Conservation (phyloP, 2,797 vertebrate species). For the Labroides dimidiatus region DNA sequence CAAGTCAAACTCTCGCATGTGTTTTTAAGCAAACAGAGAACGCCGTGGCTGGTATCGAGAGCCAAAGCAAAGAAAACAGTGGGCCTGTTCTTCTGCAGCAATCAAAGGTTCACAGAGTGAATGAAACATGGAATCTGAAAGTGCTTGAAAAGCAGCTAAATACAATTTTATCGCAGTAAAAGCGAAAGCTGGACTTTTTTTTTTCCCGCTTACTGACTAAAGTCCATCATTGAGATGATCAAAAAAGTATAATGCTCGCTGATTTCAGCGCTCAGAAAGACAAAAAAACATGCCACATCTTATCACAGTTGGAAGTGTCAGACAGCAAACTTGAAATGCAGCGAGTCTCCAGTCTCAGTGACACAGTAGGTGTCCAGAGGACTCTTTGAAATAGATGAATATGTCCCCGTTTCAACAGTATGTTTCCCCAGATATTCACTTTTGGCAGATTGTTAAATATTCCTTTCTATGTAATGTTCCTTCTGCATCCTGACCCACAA, state of each 20-base stretch:
- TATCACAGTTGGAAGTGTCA: conserved; percentile 52
- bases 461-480: conserved; percentile 77
- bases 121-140: conserved; percentile 48
- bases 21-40: conserved; percentile 44
- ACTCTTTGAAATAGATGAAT: conserved; percentile 78
- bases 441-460: conserved; percentile 82
- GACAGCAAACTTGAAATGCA: conserved; percentile 65
- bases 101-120: conserved; percentile 57
- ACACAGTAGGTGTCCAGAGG: conserved; percentile 75
- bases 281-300: conserved; percentile 38
- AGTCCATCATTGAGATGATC: conserved; percentile 34
- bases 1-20: conserved; percentile 46
- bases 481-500: conserved; percentile 80
- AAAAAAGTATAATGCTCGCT: conserved; percentile 39
- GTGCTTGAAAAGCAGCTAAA: conserved; percentile 32
- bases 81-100: conserved; percentile 45
- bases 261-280: conserved; percentile 46
- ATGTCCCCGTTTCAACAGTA: conserved; percentile 78
- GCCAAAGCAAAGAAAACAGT: conserved; percentile 35
- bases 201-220: conserved; percentile 25
- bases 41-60: conserved; percentile 54
- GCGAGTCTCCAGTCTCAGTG: conserved; percentile 63
- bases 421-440: conserved; percentile 67
- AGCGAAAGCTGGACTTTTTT: conserved; percentile 23
- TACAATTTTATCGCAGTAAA: conserved; percentile 28